Evolutionary conservation across 2,888 invertebrate genomes (phyloP), one percentile per base, ranked within the genome.

Genomic region (Odontocolon sp.): DNA sequence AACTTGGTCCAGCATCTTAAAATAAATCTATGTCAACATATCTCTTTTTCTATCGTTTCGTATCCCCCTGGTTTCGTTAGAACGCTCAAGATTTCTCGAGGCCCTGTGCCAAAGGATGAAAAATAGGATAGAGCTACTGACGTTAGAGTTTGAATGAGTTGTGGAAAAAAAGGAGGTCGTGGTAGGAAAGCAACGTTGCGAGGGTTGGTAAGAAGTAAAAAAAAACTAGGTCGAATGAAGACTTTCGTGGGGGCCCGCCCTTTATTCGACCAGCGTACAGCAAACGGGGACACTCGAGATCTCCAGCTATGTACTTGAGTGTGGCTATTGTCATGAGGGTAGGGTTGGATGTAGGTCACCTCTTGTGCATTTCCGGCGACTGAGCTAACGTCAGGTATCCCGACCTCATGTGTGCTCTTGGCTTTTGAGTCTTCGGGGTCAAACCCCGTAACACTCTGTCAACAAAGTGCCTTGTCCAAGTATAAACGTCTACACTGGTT

Each of bases 311-410:
- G 74, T 75, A 82, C 82, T 83, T 79, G 82, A 85, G 85, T 82
- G 80, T 71, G 76, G 81, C 83, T 80, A 85, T 87, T 87, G 86
- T 87, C 80, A 81, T 31, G 73, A 81, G 73, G 69, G 72, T 66
- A 52, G 45, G 77, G 40, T n/a, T 71, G 70, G 69, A 87, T 86
- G 79, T 85, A 81, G 87, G 87, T 87, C 87, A 84, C 73, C 78
- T 75, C 81, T 79, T 74, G 71, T 74, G 84, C 81, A 83, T 83
- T 84, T 85, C 85, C 83, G 82, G 76, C 78, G 78, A 81, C 83
- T 26, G 38, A 64, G 47, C 56, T 69, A 66, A 67, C 54, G 56
- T 52, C 63, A 59, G 68, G 57, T 36, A 50, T 47, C 68, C 42
- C 64, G 63, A 64, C 38, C 68, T 52, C 47, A 56, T 63, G 63